phyloP scores from a whole-genome alignment of 1,140 invertebrate genomes.

The Micrasema minimum region DNA sequence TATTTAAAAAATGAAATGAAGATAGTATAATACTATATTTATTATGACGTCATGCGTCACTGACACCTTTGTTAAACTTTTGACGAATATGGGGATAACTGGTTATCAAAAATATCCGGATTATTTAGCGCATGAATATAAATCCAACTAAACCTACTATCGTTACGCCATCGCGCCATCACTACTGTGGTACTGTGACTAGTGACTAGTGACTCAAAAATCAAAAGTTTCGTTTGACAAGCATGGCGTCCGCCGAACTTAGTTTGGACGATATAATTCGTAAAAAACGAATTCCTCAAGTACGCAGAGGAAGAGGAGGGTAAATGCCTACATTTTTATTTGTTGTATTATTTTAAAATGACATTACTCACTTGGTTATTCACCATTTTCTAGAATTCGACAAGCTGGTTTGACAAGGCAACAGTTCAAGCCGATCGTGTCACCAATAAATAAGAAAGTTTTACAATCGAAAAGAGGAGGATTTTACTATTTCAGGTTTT shows the following conservation, averaged over 20 bases:
- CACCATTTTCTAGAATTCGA: constrained; percentile 20
- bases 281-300: constrained; percentile 35
- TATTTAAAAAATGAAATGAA: no score
- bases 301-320: constrained; percentile 36
- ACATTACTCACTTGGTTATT: background rate
- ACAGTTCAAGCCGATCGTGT: constrained; percentile 23
- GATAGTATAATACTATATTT: no score
- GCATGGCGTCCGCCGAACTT: constrained; percentile 40
- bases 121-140: no score
- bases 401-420: constrained; percentile 26
- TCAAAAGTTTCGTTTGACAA: constrained; percentile 39
- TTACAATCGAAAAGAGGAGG: constrained; percentile 34
- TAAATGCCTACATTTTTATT: constrained; percentile 17
- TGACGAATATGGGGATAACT: no score
- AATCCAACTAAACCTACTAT: no score
- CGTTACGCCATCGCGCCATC: no score
- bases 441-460: constrained; percentile 10
- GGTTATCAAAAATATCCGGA: no score
- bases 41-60: no score
- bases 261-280: constrained; percentile 46
- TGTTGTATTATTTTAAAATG: constrained; percentile 12
- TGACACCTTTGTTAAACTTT: no score
- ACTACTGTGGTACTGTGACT: no score
- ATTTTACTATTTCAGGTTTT: constrained; percentile 38
- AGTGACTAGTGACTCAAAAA: no score